Evolutionary conservation across 2,888 invertebrate species (phyloP), one percentile per base, ranked within the genome.

Genomic region (Lasioglossum oenotherae): DNA sequence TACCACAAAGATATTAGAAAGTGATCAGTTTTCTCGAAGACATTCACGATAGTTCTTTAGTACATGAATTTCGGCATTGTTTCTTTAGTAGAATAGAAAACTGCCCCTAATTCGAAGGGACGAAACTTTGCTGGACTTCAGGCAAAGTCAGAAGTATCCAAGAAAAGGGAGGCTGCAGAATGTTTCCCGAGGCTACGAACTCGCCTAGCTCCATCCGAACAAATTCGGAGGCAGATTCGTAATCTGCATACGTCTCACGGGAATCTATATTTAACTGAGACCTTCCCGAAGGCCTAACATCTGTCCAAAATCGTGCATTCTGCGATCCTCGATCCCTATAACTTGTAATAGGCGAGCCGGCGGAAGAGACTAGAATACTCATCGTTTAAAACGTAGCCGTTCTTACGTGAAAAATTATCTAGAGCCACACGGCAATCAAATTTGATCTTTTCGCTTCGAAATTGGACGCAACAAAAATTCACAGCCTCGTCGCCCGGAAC

Each of bases 281-380:
- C 60, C 46, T 41, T 31, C 60, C 31, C 27, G 23, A 31, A 38
- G 23, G 27, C 27, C 46, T 16, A 31, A 35, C 69, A 64, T 69
- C 74, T 69, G 89, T 71, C 71, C 38, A 41, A 71, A 71, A 71
- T 41, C 38, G n/a, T 41, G 23, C 38, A 23, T 23, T 71, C 71
- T 14, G 8, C 35, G 14, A 4, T 41, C 71, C n/a, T 71, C 71
- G 38, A 8, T 41, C 71, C 41, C 14, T 41, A n/a, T n/a, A 41
- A 1, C 49, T 38, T 71, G 38, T 23, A n/a, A 41, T 5, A 71
- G 71, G 23, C 71, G 41, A n/a, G 71, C 12, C 41, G n/a, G 12
- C 41, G 38, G 64, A 31, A 64, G 64, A 16, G 31, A 3, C 64
- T 64, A 1, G n/a, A 57, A 57, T 57, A n/a, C 23, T 10, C 57